Evolutionary conservation across 2,888 invertebrate species (phyloP).

Genomic region (Drosophila phalerata): DNA sequence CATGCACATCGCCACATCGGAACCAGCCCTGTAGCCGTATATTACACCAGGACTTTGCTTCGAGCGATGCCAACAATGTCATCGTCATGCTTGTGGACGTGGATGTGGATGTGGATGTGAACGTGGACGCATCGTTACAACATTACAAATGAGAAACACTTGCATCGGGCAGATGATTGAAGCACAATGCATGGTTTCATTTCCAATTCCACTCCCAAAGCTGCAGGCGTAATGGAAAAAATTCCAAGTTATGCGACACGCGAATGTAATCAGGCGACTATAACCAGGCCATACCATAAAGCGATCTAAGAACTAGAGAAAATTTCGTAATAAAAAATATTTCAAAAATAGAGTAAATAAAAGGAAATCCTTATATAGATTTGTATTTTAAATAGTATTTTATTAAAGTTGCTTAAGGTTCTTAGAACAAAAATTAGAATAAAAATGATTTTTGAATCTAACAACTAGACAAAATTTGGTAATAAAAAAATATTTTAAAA

Average conservation of each 20-base stretch:
- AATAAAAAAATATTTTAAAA: not conserved
- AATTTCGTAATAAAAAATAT: not conserved
- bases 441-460: too few species aligned
- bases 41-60: conserved; percentile 15
- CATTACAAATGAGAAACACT: conserved; percentile 33
- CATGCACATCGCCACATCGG: conserved; percentile 61
- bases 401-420: too few species aligned
- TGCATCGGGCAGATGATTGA: conserved; percentile 54
- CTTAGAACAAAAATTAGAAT: too few species aligned
- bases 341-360: too few species aligned
- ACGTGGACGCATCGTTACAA: conserved; percentile 35
- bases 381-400: too few species aligned
- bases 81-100: conserved; percentile 23
- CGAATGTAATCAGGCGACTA: conserved; percentile 41
- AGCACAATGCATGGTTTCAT: conserved; percentile 50
- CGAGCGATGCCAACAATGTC: conserved; percentile 35
- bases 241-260: conserved; percentile 16
- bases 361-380: too few species aligned
- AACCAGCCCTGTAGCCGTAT: conserved; percentile 9
- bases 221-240: not conserved
- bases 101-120: conserved; percentile 2
- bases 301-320: not conserved
- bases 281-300: conserved; percentile 14
- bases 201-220: conserved; percentile 33
- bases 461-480: not conserved